Base-by-base conservation (phyloP, 2,888 invertebrate species). In the Melitaea athalia region DNA sequence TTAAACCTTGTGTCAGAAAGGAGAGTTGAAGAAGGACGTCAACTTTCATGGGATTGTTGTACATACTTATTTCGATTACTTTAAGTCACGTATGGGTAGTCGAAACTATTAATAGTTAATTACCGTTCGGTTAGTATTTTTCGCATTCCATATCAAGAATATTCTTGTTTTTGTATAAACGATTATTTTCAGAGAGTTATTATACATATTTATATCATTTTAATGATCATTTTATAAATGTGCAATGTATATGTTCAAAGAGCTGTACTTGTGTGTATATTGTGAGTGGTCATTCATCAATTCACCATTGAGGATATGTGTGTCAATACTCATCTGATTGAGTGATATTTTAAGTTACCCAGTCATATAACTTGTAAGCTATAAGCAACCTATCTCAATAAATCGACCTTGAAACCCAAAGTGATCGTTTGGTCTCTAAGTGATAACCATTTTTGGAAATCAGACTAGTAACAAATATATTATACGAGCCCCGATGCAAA, bases 1-100 rank as follows among this genome's bases (percentile, higher is more conserved):
- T 57, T 55, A 43, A 66, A 67, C 55, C 53, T 66, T 66, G 61
- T 8, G n/a, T 33, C 43, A 42, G 61, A 38, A 47, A 66, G 55
- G 14, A n/a, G 11, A 55, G 47, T 61, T 38, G 55, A 7, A 61
- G 49, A 49, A 62, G 53, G 53, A 66, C 33, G 31, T 17, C 14
- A 15, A 10, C 3, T 11, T 49, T 42, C 24, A 49, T 17, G 11
- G 53, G 33, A 61, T 55, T 47, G 7, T 67, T 15, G 38, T 14
- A n/a, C n/a, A n/a, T n/a, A 31, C 61, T 49, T 61, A 55, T 42
- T 47, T 2, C 6, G 7, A 17, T 10, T n/a, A 24, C 1, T 55
- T 67, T 61, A 4, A 55, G 61, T 42, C 61, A 15, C 50, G 38
- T 66, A 61, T 62, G 6, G 61, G 10, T 14, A 61, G 38, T 17